Evolutionary conservation across 2,113 vertebrate genomes (phyloP).

Genomic region (Psephotus haematonotus): DNA sequence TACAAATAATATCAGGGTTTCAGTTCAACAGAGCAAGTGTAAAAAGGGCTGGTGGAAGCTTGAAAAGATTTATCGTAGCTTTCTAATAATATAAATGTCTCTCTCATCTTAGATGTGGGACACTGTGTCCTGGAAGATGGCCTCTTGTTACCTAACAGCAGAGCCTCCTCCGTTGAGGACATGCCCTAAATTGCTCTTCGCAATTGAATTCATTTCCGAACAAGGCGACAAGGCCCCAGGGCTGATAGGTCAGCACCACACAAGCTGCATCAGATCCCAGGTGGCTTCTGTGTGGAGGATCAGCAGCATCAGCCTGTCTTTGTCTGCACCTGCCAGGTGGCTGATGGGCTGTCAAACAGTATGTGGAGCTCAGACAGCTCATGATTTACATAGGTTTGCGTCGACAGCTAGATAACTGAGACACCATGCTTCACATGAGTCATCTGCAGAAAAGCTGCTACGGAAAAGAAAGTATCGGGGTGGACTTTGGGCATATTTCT

Average conservation of each 20-base stretch:
- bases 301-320: background rate
- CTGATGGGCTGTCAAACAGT: background rate
- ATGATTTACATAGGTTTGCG: background rate
- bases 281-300: background rate
- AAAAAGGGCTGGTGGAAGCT: background rate
- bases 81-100: conserved; percentile 20
- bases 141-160: background rate
- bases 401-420: background rate
- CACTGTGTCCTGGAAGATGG: background rate
- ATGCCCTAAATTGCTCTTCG: background rate
- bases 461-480: background rate
- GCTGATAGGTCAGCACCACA: background rate
- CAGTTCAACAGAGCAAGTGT: background rate
- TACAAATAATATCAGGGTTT: background rate
- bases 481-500: background rate
- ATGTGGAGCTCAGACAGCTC: background rate
- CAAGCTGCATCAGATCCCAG: background rate
- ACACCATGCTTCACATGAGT: background rate
- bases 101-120: background rate
- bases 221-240: background rate
- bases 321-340: fast-evolving
- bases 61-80: background rate
- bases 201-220: background rate
- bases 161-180: background rate
- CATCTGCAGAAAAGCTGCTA: background rate